phyloP scores from a whole-genome alignment of 2,888 invertebrate genomes.

The Hyposoter didymator region DNA sequence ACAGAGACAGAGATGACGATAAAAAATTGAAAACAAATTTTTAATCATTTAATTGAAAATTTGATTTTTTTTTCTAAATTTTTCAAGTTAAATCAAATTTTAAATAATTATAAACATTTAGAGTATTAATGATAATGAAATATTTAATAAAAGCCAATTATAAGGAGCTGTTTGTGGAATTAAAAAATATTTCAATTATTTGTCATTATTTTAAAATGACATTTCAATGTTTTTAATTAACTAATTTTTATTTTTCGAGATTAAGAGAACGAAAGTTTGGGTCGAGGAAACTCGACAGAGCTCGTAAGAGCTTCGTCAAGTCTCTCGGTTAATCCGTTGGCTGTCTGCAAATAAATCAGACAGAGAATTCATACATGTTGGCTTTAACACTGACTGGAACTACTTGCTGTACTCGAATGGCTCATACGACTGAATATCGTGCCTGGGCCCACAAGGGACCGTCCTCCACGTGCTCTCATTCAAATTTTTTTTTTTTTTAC shows the following conservation, averaged over 20 bases:
- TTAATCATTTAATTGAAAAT: no score
- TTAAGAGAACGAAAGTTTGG: constrained; percentile 4
- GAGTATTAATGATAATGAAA: no score
- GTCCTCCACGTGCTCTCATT: constrained; percentile 49
- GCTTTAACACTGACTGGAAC: constrained; percentile 58
- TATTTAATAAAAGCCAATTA: no score
- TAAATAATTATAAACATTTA: no score
- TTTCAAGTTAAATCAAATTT: no score
- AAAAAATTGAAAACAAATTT: no score
- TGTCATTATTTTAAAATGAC: no score
- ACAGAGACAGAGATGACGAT: constrained; percentile 1
- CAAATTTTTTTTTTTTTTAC: constrained; percentile 10
- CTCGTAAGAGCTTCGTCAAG: constrained; percentile 58
- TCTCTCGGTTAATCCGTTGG: constrained; percentile 44
- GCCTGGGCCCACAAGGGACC: constrained; percentile 50
- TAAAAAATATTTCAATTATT: no score
- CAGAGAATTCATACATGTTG: constrained; percentile 66
- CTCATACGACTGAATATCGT: constrained; percentile 43
- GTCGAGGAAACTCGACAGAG: constrained; percentile 56
- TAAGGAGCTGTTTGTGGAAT: no score
- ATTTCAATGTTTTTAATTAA: no score
- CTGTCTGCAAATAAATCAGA: constrained; percentile 80
- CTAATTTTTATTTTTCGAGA: not conserved
- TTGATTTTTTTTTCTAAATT: no score
- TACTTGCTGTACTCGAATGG: constrained; percentile 66